Conservation (phyloP, 2,888 invertebrate genomes). For the Ophioninae sp. region DNA sequence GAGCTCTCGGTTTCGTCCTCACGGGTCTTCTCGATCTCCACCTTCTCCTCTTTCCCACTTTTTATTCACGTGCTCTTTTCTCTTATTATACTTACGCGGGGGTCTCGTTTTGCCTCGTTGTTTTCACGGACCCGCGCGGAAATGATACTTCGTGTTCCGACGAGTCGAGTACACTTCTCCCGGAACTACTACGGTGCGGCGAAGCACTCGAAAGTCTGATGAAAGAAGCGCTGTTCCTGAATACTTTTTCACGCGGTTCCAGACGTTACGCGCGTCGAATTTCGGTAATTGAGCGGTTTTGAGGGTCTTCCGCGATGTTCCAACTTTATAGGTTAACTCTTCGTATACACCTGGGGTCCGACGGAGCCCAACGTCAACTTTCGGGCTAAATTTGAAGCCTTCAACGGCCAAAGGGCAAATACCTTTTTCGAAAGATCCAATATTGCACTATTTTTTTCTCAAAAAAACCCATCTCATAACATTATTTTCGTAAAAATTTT, state of each 20-base stretch:
- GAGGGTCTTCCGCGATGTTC: not conserved
- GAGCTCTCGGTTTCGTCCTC: slow-evolving; percentile 42
- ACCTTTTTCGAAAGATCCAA: too few species aligned
- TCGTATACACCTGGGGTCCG: too few species aligned
- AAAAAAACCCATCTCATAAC: too few species aligned
- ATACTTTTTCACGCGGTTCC: not conserved
- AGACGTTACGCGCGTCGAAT: not conserved
- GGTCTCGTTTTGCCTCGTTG: slow-evolving; percentile 48
- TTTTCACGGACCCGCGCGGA: slow-evolving; percentile 25
- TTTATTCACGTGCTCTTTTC: not conserved
- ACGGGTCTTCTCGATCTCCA: slow-evolving; percentile 36
- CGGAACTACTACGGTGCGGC: not conserved
- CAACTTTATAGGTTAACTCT: not conserved
- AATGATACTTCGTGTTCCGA: not conserved
- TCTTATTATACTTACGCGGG: slow-evolving; percentile 42
- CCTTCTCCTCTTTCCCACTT: slow-evolving; percentile 35
- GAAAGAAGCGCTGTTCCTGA: not conserved
- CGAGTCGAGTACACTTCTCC: not conserved
- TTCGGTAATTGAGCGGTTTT: not conserved
- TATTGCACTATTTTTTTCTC: too few species aligned
- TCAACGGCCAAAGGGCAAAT: too few species aligned
- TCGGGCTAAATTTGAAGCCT: too few species aligned
- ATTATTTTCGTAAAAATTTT: too few species aligned
- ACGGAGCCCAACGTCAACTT: too few species aligned
- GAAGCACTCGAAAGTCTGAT: not conserved